phyloP scores from a whole-genome alignment of 2,888 invertebrate genomes.

The Limnephilus marmoratus region DNA sequence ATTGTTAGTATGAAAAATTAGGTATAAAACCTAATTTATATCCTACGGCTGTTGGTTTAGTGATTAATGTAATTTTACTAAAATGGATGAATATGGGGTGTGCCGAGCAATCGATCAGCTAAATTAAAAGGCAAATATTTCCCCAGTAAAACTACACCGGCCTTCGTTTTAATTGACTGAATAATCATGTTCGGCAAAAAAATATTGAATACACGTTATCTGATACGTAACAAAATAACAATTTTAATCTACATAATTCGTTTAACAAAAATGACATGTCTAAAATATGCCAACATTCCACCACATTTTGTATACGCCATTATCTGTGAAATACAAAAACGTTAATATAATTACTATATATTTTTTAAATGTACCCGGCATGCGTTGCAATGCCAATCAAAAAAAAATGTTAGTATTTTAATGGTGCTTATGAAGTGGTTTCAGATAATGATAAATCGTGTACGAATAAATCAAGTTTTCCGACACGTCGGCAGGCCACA shows the following conservation, averaged over 20 bases:
- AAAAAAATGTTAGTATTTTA: no score
- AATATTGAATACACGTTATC: not conserved
- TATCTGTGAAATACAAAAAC: not conserved
- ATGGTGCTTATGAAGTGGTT: no score
- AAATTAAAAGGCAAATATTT: conserved; percentile 36
- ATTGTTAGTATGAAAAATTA: not conserved
- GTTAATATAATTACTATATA: no score
- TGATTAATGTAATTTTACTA: conserved; percentile 4
- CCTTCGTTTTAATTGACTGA: conserved; percentile 16
- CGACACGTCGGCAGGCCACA: no score
- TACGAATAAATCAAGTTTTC: no score
- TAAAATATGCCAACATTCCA: not conserved
- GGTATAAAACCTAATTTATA: not conserved
- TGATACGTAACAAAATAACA: not conserved
- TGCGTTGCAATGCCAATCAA: no score
- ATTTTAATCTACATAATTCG: conserved; percentile 10
- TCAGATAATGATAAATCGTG: no score
- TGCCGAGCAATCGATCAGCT: conserved; percentile 2
- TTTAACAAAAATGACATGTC: not conserved
- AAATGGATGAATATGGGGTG: conserved; percentile 3
- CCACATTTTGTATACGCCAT: not conserved
- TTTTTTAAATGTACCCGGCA: no score
- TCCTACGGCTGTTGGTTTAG: not conserved
- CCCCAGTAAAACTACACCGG: not conserved
- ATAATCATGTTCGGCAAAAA: not conserved